Base-by-base conservation (phyloP, 2,113 vertebrate genomes). In the Leptodactylus fuscus region DNA sequence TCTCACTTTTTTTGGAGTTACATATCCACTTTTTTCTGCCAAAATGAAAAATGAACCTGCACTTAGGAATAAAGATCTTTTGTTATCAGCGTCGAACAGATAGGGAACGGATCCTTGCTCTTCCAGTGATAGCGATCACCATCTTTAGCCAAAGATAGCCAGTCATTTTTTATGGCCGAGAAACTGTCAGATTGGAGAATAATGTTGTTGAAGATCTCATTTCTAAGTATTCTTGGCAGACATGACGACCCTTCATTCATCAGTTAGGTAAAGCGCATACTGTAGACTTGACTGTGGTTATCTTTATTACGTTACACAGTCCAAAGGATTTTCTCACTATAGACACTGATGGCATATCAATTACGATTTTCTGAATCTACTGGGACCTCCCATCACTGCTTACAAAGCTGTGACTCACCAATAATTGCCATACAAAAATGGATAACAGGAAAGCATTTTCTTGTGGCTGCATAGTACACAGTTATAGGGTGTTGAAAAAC, bases 1-100 rank as follows among this genome's bases (percentile, higher is more conserved):
- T 36, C n/a, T 51, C 18, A 2, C 20, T 24, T 16, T 46, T 81
- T 75, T 32, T 36, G 32, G 41, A 81, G 34, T 81, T 81, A 46
- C 51, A 53, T n/a, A 51, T 20, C 29, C 12, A 36, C 32, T 36
- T 62, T 55, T 74, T 65, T 4, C 22, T 67, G 69, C 27, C 80
- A 82, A n/a, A 82, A 53, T 82, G 65, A 82, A 82, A 70, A 36
- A 71, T 70, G 79, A 67, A 29, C 41, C 27, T 36, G 38, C 36
- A 38, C 27, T 41, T 70, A 2, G 8, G 6, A 85, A 70, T 70
- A 58, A 29, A 71, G 62, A 69, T 60, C 34, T 29, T 58, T 12
- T 36, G 29, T 27, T 78, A 84, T 76, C 83, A 16, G 5, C 11
- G 8, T 20, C 13, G 6, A 24, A 46, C 44, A 70, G 32, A 55